Percentiles rank a stretch among this genome's conserved stretches.
Conservation (phyloP, 2,797 vertebrate genomes). For the Scyliorhinus canicula region DNA sequence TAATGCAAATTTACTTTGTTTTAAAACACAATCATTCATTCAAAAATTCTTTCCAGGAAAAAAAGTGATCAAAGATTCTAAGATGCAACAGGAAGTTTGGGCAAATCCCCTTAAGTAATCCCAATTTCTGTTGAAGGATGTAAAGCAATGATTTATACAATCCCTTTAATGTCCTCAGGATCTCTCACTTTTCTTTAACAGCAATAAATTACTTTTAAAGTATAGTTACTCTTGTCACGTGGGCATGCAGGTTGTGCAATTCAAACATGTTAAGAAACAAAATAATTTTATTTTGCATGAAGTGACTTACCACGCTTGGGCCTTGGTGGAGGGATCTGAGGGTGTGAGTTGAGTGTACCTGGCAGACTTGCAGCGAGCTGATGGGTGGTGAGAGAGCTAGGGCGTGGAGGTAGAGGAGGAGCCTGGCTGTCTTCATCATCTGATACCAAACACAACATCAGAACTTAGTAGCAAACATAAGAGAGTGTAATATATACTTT, state of each 20-base stretch:
- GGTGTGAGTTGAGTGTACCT: neutral
- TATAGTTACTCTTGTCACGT: neutral
- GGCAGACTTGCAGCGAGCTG: neutral
- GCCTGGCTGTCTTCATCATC: constrained; percentile 21
- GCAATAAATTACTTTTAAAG: neutral
- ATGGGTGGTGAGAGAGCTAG: neutral
- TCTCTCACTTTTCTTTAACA: neutral
- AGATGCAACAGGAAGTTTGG: neutral
- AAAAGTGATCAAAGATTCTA: neutral
- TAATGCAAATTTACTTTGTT: neutral
- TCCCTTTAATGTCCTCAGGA: neutral
- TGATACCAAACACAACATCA: neutral
- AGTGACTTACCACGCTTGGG: neutral
- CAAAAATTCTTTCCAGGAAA: neutral
- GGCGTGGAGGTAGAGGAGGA: constrained; percentile 31
- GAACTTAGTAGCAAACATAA: neutral
- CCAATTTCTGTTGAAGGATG: neutral
- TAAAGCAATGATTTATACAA: neutral
- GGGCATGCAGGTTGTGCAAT: neutral
- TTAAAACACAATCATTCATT: neutral
- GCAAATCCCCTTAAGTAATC: neutral
- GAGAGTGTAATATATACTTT: neutral
- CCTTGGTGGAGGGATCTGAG: neutral
- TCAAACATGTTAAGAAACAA: neutral
- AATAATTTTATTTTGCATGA: neutral